Evolutionary conservation across 64 coral and sea anemone species (phyloP), one percentile per base, ranked within the genome.

Genomic region (Stichodactyla mertensii): DNA sequence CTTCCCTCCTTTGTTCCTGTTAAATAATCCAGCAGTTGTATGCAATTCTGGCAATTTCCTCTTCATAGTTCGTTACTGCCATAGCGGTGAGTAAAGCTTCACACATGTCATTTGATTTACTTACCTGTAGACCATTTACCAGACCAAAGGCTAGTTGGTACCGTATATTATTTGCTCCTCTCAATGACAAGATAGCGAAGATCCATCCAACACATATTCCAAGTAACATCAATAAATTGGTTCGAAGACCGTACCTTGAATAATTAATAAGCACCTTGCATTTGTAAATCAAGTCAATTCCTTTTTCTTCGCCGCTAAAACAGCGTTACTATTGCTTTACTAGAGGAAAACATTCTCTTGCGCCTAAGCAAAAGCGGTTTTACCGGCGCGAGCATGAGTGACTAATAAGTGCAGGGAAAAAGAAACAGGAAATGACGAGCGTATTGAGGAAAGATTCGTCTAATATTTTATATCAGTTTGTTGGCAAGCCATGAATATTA

Each of bases 71-170:
- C 67, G 24, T 16, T 19, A 71, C 13, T 27, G 11, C 67, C 20
- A 16, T 71, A 9, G 20, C 18, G 67, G 20, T 71, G 11, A 8
- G 18, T 16, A 19, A 9, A 19, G 7, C 24, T 8, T 71, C 67
- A 19, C 13, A 18, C 22, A n/a, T 9, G n/a, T 82, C 12, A 11
- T 36, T 57, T 18, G 4, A 13, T 20, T 36, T 13, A 86, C 85
- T 36, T 15, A 95, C 94, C 91, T 95, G 94, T 22, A 95, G 14
- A 26, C 94, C 94, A 11, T 96, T 92, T 2, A 96, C 64, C 9
- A 96, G 88, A 69, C 94, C 94, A 85, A 96, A 96, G 11, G 80
- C 51, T 7, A 95, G 69, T 62, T 95, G 94, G 51, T 71, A 92
- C 59, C 82, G 85, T 52, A 92, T 52, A 70, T 92, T 85, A 18